Evolutionary conservation across 2,113 vertebrate genomes (phyloP).

Genomic region (Mohoua ochrocephala): DNA sequence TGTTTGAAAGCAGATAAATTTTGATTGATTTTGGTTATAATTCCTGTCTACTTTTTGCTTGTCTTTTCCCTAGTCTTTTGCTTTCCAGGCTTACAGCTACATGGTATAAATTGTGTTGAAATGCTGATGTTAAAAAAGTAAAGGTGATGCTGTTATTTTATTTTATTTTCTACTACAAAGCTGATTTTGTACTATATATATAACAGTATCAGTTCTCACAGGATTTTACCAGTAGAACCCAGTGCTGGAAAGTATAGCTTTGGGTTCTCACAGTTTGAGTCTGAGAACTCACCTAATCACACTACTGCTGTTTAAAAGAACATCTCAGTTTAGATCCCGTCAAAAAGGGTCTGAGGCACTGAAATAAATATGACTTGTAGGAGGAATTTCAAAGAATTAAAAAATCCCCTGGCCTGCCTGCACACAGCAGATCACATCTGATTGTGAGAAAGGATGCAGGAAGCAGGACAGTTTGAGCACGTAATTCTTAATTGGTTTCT

Average conservation of each 20-base stretch:
- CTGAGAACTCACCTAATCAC: background rate
- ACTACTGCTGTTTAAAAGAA: background rate
- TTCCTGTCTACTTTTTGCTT: background rate
- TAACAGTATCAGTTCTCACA: background rate
- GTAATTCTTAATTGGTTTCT: slow-evolving; percentile 35
- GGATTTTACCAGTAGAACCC: background rate
- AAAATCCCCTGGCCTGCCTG: background rate
- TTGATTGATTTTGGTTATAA: background rate
- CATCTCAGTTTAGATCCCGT: background rate
- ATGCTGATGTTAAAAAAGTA: background rate
- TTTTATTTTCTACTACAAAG: background rate
- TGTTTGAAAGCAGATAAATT: background rate
- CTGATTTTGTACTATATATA: background rate
- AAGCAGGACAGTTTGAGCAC: background rate
- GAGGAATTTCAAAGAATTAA: background rate
- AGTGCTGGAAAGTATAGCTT: background rate
- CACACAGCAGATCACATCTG: background rate
- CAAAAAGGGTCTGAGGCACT: background rate
- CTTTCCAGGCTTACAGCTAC: background rate
- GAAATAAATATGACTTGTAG: background rate
- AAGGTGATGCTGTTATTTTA: background rate
- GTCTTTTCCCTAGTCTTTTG: background rate
- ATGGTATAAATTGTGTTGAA: background rate
- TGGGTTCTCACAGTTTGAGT: background rate
- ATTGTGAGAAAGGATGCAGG: background rate